These are phyloP conservation scores for Cebidichthys violaceus DNA, from an alignment of 2,113 vertebrate genomes.

Conservation along the genomic window DNA sequence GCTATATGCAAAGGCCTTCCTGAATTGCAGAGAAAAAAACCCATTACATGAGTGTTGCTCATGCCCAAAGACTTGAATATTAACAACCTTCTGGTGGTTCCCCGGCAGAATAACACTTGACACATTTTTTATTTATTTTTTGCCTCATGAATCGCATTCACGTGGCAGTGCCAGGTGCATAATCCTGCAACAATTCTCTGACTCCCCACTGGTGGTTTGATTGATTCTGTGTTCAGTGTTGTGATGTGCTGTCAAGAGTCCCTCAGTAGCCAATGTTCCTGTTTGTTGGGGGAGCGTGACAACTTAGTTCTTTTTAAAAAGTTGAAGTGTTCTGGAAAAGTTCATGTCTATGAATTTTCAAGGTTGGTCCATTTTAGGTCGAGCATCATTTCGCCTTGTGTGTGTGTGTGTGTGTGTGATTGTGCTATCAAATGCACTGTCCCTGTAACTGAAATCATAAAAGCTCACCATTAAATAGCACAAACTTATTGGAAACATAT, in stretches of 20 bases:
- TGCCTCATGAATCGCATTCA: conserved; percentile 56
- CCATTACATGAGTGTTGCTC: conserved; percentile 64
- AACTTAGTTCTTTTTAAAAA: conserved; percentile 38
- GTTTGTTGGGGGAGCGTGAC: conserved; percentile 15
- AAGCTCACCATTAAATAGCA: background rate
- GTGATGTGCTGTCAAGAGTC: conserved; percentile 60
- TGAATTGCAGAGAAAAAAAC: conserved; percentile 58
- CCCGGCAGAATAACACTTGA: conserved; percentile 66
- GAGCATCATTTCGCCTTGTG: background rate
- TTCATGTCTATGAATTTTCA: conserved; percentile 4
- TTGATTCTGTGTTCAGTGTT: conserved; percentile 52
- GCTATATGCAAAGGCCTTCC: conserved; percentile 56
- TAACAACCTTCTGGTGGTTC: conserved; percentile 68
- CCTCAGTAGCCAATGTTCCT: conserved; percentile 38
- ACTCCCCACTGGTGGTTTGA: conserved; percentile 50
- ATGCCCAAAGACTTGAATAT: conserved; percentile 73
- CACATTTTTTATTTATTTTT: conserved; percentile 24
- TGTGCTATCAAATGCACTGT: background rate
- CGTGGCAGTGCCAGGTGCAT: conserved; percentile 75
- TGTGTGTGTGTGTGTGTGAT: background rate
- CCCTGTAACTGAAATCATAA: conserved; percentile 4
- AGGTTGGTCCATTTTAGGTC: background rate
- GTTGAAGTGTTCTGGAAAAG: conserved; percentile 31
- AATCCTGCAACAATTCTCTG: conserved; percentile 64
- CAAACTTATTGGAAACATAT: background rate